Conservation (phyloP, 1,140 invertebrate species). For the Macrobrachium nipponense region DNA sequence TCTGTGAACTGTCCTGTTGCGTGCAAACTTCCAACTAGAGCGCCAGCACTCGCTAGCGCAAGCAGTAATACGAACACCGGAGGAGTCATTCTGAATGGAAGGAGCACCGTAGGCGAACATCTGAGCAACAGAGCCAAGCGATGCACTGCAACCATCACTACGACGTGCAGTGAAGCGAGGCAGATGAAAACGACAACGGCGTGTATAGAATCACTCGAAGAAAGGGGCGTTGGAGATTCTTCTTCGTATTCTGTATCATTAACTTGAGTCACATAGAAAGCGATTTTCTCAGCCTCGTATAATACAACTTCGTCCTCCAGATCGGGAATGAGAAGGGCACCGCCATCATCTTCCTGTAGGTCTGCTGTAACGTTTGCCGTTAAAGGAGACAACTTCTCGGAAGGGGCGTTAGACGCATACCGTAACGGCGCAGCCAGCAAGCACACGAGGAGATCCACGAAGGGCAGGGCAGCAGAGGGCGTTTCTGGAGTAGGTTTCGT, state of each 20-base stretch:
- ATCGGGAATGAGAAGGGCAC: too few relatives aligned
- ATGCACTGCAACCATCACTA: conserved; percentile 20
- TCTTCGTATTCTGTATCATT: not conserved
- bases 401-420: not conserved
- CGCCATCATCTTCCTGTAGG: too few relatives aligned
- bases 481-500: conserved; percentile 1
- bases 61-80: conserved; percentile 4
- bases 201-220: not conserved
- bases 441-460: conserved; percentile 30
- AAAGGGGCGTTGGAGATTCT: not conserved
- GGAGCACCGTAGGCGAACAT: not conserved
- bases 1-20: conserved; percentile 16
- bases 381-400: not conserved
- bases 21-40: conserved; percentile 16
- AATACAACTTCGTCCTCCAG: too few relatives aligned
- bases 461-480: not conserved
- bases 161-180: conserved; percentile 26
- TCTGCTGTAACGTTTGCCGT: not conserved
- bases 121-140: conserved; percentile 13
- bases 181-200: conserved; percentile 16
- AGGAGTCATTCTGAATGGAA: not conserved
- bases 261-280: not conserved
- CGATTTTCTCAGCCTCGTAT: too few relatives aligned
- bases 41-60: not conserved
- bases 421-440: conserved; percentile 24